phyloP scores from a whole-genome alignment of 2,113 vertebrate species.

The Anser brachyrhynchus region DNA sequence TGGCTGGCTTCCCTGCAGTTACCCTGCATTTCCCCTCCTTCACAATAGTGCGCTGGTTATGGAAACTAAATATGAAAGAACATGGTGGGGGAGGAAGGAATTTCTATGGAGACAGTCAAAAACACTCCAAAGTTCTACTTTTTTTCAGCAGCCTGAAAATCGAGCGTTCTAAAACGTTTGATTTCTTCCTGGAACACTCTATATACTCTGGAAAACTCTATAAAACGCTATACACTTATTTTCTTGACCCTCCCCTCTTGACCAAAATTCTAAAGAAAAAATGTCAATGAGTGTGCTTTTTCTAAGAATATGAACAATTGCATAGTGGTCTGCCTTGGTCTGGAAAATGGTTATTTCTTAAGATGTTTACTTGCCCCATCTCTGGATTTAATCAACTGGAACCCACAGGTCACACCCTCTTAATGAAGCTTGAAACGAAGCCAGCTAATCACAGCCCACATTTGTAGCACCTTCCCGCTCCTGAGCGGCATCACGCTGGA shows the following conservation, averaged over 20 bases:
- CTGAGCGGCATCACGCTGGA: neutral
- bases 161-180: neutral
- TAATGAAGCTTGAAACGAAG: constrained; percentile 13
- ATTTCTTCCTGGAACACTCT: constrained; percentile 33
- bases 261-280: neutral
- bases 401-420: neutral
- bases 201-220: no score
- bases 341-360: neutral
- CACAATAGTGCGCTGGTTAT: constrained; percentile 71
- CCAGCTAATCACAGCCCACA: neutral
- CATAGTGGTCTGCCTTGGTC: neutral
- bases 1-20: constrained; percentile 79
- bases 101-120: constrained; percentile 44
- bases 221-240: neutral
- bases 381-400: constrained; percentile 1
- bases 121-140: constrained; percentile 40
- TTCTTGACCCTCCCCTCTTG: neutral
- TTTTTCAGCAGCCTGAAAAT: constrained; percentile 47
- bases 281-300: neutral
- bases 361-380: neutral
- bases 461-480: neutral
- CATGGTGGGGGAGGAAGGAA: constrained; percentile 59
- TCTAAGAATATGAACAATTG: neutral
- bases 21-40: constrained; percentile 79
- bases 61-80: constrained; percentile 87